Base-by-base conservation (phyloP, 1,140 invertebrate genomes). In the Globodera rostochiensis region DNA sequence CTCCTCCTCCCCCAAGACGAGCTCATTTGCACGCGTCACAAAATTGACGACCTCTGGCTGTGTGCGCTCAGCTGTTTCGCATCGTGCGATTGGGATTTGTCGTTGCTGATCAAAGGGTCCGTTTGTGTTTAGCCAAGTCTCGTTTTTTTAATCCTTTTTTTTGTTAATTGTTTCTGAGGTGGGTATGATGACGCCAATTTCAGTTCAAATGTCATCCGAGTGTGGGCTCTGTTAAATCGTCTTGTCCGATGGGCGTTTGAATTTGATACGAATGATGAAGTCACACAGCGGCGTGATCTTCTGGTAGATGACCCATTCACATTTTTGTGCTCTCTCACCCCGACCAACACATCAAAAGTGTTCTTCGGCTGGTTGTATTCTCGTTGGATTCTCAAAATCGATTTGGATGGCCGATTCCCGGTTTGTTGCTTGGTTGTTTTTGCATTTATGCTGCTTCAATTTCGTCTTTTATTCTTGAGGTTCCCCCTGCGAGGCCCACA, bases 61-160 rank as follows among this genome's bases (percentile, higher is more conserved):
- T 83, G 82, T 57, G 82, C 82, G 46, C 46, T 83, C 36, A 75
- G 82, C 11, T 83, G 81, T 46, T 71, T 83, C 60, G 82, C 82
- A 25, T 36, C 47, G 25, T 69, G 45, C 25, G 45, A 84, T 15
- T 83, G 82, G 82, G 82, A 83, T 25, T 78, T 83, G 73, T n/a
- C n/a, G 47, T 67, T 84, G 36, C 71, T 83, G 53, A 47, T 50
- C 50, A 80, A 83, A 84, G 77, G 47, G 82, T 83, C 70, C 19
- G 49, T 70, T 25, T 1, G 36, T 5, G 57, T 36, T 36, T 36
- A 36, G 36, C 36, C 36, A 36, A 36, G 36, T 36, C 36, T 36
- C 36, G 36, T 3, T 36, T 36, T 36, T 25, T 25, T 25, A 25
- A 25, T 25, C 25, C 0, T 36, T 36, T 36, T 36, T 3, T 36